These are phyloP conservation scores for Hycleus phaleratus DNA, from an alignment of 1,140 invertebrate species.

Conservation along the genomic window DNA sequence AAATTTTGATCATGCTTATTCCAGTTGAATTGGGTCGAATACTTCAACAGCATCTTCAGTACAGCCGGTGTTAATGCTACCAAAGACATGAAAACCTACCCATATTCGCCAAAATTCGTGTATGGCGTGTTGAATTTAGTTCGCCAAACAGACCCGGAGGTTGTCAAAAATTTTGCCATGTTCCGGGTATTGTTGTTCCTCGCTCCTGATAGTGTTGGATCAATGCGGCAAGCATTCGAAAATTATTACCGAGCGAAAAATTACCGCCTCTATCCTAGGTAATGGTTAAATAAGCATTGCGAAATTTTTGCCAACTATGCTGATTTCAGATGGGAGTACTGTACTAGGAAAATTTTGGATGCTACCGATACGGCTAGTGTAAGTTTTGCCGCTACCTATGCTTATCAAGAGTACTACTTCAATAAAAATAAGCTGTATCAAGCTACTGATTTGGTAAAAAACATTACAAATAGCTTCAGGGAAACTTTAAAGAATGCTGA, in stretches of 20 bases:
- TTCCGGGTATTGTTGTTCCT: slow-evolving; percentile 27
- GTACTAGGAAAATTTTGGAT: slow-evolving; percentile 32
- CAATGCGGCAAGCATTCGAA: slow-evolving; percentile 24
- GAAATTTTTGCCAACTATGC: neutral
- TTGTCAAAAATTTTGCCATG: slow-evolving; percentile 33
- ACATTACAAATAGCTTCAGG: slow-evolving; percentile 64
- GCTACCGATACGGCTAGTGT: slow-evolving; percentile 22
- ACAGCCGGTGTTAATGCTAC: slow-evolving; percentile 21
- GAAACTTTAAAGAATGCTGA: slow-evolving; percentile 57
- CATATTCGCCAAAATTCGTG: neutral
- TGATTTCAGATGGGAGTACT: slow-evolving; percentile 31
- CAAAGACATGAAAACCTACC: slow-evolving; percentile 18
- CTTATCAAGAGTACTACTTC: slow-evolving; percentile 30
- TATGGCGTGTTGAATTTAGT: slow-evolving; percentile 32
- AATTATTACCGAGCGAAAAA: slow-evolving; percentile 19
- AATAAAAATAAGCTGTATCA: slow-evolving; percentile 34
- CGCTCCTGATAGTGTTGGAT: slow-evolving; percentile 28
- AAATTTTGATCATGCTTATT: slow-evolving; percentile 11
- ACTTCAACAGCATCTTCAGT: slow-evolving; percentile 23
- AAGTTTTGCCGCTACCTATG: slow-evolving; percentile 31
- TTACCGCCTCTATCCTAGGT: neutral
- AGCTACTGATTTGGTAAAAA: slow-evolving; percentile 68
- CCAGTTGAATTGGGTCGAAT: slow-evolving; percentile 36
- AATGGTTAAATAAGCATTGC: neutral
- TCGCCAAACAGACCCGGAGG: slow-evolving; percentile 18